Percentiles rank a stretch among this genome's conserved stretches.
These are phyloP conservation scores for Auanema sp. DNA, from an alignment of 2,888 invertebrate species.

Conservation along the genomic window DNA sequence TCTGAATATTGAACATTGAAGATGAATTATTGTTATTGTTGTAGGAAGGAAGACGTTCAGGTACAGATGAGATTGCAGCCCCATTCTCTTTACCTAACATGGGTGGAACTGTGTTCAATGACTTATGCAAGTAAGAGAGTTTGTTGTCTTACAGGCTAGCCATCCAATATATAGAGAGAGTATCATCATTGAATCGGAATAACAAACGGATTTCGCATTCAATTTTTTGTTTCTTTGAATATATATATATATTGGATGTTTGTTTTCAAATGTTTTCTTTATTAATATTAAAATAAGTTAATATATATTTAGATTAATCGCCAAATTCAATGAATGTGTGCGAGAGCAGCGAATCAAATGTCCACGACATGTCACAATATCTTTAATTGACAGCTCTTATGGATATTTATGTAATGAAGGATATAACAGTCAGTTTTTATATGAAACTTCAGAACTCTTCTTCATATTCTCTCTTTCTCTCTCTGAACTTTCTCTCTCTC, in stretches of 20 bases:
- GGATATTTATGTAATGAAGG: constrained; percentile 64
- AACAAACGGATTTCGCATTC: no score
- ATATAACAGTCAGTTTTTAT: constrained; percentile 53
- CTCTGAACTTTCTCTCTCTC: background rate
- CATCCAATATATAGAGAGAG: no score
- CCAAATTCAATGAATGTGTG: constrained; percentile 61
- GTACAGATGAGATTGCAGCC: constrained; percentile 38
- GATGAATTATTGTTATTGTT: no score
- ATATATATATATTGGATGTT: no score
- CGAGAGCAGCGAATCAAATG: constrained; percentile 49
- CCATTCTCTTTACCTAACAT: constrained; percentile 58
- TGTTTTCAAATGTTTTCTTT: no score
- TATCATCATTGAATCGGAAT: no score
- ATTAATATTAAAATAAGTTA: background rate
- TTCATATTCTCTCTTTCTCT: background rate
- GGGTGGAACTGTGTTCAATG: constrained; percentile 61
- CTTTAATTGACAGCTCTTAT: constrained; percentile 61
- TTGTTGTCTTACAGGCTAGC: background rate
- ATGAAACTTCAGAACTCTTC: background rate
- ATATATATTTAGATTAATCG: constrained; percentile 50
- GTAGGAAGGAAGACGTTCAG: no score
- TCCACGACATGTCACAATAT: constrained; percentile 61
- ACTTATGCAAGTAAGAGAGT: constrained; percentile 58
- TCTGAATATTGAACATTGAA: background rate
- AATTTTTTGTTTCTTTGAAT: no score